Evolutionary conservation across 2,113 vertebrate species (phyloP).

Genomic region (Ageneiosus marmoratus): DNA sequence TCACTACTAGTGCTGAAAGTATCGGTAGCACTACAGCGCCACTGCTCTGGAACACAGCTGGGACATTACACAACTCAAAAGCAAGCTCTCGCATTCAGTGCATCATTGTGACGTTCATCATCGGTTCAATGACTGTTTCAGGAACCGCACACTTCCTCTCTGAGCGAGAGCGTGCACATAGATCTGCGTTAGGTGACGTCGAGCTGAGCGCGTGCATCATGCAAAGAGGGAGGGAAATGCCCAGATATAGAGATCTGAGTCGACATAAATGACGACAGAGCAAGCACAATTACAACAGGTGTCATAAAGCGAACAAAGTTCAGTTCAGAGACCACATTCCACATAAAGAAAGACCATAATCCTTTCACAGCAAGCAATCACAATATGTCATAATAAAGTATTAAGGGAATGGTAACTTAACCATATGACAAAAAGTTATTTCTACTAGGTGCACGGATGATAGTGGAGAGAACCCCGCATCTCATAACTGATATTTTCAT

Average conservation of each 20-base stretch:
- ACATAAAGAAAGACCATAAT: background rate
- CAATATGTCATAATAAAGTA: background rate
- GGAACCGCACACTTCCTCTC: conserved; percentile 27
- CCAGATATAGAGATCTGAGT: background rate
- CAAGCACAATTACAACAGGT: background rate
- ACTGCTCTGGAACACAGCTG: background rate
- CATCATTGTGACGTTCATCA: background rate
- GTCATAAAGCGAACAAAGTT: background rate
- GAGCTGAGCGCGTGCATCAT: background rate
- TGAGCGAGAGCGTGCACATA: background rate
- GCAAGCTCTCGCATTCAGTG: background rate
- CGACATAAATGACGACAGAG: background rate
- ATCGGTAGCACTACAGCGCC: background rate
- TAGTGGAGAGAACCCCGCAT: background rate
- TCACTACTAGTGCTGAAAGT: background rate
- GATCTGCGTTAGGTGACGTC: background rate
- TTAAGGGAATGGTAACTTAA: background rate
- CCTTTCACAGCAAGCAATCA: background rate
- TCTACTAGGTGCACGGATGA: background rate
- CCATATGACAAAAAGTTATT: background rate
- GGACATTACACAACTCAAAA: background rate
- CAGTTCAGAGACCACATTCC: background rate
- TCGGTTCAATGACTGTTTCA: background rate
- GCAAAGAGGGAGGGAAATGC: background rate
- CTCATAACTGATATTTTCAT: background rate